These are phyloP conservation scores for Drosophila lutescens DNA, from an alignment of 2,888 invertebrate genomes.

Conservation along the genomic window DNA sequence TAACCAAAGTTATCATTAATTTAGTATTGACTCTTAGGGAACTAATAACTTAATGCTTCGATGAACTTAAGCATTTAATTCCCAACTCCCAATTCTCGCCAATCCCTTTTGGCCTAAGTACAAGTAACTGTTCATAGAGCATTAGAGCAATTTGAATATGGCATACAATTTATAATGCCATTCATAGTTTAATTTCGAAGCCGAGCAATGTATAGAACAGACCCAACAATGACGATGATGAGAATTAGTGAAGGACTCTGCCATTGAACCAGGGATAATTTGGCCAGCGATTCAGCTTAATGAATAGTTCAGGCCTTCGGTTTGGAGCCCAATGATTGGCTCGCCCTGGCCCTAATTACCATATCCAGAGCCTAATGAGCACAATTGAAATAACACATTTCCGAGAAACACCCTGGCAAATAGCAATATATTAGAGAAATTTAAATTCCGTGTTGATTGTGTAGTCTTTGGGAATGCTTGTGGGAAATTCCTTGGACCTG, in stretches of 20 bases:
- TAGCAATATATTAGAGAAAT: constrained; percentile 28
- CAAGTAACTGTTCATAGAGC: neutral
- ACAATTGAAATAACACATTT: constrained; percentile 39
- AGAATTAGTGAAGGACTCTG: constrained; percentile 10
- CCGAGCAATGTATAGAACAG: constrained; percentile 7
- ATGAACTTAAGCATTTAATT: neutral
- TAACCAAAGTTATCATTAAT: neutral
- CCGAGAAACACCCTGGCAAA: constrained; percentile 16
- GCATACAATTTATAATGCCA: neutral
- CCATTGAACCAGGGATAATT: constrained; percentile 21
- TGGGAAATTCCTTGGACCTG: constrained; percentile 32
- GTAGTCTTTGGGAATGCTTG: constrained; percentile 7
- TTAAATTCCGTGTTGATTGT: constrained; percentile 13
- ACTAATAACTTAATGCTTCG: neutral
- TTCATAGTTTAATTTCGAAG: constrained; percentile 31
- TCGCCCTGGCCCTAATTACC: constrained; percentile 23
- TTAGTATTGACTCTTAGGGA: neutral
- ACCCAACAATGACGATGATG: constrained; percentile 8
- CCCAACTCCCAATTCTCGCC: neutral
- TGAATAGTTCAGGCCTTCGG: constrained; percentile 18
- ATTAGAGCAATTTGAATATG: neutral
- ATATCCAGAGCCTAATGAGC: constrained; percentile 40
- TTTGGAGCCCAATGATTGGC: constrained; percentile 8
- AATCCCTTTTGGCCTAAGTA: constrained; percentile 1
- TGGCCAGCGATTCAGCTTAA: constrained; percentile 16